These are phyloP conservation scores for Ammospiza nelsoni DNA, from an alignment of 2,113 vertebrate species.

Conservation along the genomic window DNA sequence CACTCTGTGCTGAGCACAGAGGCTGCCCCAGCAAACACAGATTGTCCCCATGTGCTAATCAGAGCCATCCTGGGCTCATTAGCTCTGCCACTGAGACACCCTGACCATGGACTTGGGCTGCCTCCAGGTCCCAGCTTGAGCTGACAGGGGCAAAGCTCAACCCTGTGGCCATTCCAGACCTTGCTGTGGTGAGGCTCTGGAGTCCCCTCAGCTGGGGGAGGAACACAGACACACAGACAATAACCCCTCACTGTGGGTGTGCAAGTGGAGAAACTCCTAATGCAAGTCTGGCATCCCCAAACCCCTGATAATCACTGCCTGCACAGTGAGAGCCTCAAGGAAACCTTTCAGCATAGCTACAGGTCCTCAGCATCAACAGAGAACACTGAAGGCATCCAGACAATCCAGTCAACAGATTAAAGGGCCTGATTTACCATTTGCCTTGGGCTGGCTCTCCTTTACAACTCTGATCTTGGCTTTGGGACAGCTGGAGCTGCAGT, in stretches of 20 bases:
- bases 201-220: neutral
- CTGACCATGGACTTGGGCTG: neutral
- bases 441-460: neutral
- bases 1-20: neutral
- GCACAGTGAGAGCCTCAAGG: neutral
- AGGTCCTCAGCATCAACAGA: neutral
- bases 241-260: fast-evolving
- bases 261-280: neutral
- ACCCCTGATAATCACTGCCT: neutral
- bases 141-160: neutral
- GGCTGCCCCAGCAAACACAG: neutral
- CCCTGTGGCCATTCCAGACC: neutral
- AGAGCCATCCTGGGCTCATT: neutral
- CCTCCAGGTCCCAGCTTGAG: neutral
- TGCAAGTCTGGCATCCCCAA: neutral
- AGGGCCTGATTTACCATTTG: neutral
- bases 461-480: neutral
- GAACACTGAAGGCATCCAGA: neutral
- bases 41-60: neutral
- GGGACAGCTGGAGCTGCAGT: neutral
- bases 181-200: neutral
- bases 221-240: neutral
- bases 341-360: neutral
- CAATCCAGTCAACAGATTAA: neutral
- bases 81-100: neutral